phyloP scores from a whole-genome alignment of 2,113 vertebrate genomes.

The Genyomyrus donnyi region DNA sequence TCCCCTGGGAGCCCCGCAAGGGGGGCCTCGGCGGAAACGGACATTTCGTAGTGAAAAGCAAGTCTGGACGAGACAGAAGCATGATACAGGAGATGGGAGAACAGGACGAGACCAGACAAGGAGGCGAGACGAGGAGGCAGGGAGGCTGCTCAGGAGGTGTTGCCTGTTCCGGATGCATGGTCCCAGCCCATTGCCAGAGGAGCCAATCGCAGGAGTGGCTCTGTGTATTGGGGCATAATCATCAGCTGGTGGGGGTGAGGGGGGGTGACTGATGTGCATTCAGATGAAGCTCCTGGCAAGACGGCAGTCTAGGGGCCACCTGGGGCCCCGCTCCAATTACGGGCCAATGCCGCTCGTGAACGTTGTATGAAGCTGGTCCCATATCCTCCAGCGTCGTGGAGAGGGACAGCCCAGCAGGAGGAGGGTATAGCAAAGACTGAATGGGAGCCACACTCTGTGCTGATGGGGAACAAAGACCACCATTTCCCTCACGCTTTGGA shows the following conservation, averaged over 20 bases:
- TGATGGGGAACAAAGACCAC: background rate
- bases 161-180: background rate
- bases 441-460: background rate
- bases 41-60: background rate
- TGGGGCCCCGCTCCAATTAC: constrained; percentile 13
- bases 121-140: background rate
- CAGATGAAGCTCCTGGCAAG: background rate
- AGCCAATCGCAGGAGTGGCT: background rate
- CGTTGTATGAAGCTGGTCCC: constrained; percentile 3
- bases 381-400: background rate
- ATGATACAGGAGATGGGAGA: background rate
- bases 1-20: background rate
- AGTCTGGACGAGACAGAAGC: background rate
- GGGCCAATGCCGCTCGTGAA: background rate
- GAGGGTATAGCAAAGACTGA: background rate
- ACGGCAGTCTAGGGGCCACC: background rate
- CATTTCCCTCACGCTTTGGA: background rate
- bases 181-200: background rate
- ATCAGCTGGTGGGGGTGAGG: background rate
- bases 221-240: background rate
- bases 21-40: background rate
- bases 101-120: background rate
- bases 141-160: background rate
- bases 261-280: background rate
- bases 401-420: background rate